Percentiles rank a stretch among this genome's conserved stretches.
These are phyloP conservation scores for Rhinopithecus roxellana DNA, from an alignment of 2,113 vertebrate species.

Conservation along the genomic window DNA sequence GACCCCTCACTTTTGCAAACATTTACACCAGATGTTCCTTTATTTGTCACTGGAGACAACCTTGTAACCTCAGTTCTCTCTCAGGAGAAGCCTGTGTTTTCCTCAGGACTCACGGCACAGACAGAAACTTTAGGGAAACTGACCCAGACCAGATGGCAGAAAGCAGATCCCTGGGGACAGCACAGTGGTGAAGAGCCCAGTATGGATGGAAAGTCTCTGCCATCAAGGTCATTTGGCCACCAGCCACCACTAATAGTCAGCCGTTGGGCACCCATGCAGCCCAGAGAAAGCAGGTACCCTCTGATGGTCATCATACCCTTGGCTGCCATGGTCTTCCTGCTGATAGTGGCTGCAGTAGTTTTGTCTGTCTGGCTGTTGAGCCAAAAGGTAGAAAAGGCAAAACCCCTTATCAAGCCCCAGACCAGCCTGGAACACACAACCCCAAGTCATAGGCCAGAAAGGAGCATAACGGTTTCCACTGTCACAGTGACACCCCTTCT, in stretches of 20 bases:
- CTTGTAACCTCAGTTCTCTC: conserved; percentile 60
- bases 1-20: conserved; percentile 72
- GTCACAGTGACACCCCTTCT: conserved; percentile 91
- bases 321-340: conserved; percentile 81
- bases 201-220: conserved; percentile 77
- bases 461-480: conserved; percentile 83
- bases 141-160: conserved; percentile 77
- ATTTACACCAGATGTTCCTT: conserved; percentile 76
- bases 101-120: conserved; percentile 56
- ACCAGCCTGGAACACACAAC: conserved; percentile 36
- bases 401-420: conserved; percentile 65
- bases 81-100: conserved; percentile 51
- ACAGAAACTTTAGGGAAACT: conserved; percentile 79
- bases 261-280: conserved; percentile 77
- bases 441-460: conserved; percentile 78
- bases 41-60: conserved; percentile 60
- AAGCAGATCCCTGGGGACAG: conserved; percentile 84
- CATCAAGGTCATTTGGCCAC: conserved; percentile 67
- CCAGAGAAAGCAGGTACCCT: conserved; percentile 79
- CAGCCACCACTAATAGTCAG: conserved; percentile 79
- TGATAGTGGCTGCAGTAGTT: conserved; percentile 83
- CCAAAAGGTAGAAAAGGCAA: conserved; percentile 84
- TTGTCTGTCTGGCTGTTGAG: conserved; percentile 82
- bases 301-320: conserved; percentile 87
- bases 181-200: conserved; percentile 67